These are phyloP conservation scores for Podarcis cretensis DNA, from an alignment of 2,113 vertebrate genomes.

Conservation along the genomic window DNA sequence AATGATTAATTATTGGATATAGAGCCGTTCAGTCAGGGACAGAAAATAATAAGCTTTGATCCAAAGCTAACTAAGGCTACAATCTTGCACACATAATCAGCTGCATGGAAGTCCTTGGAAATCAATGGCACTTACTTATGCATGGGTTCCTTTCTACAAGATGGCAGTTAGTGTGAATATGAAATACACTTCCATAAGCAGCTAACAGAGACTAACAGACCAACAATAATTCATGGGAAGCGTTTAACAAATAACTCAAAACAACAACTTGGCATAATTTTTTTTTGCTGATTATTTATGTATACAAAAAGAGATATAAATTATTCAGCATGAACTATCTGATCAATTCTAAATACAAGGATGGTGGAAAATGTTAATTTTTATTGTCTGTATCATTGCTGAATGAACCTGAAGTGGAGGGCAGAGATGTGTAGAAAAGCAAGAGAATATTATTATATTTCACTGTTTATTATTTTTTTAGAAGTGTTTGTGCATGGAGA, in stretches of 20 bases:
- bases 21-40: not conserved
- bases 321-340: slow-evolving; percentile 31
- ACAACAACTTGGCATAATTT: slow-evolving; percentile 24
- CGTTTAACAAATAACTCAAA: slow-evolving; percentile 32
- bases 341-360: slow-evolving; percentile 18
- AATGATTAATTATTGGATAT: not conserved
- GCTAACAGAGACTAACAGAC: not conserved
- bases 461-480: not conserved
- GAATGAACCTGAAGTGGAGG: slow-evolving; percentile 20
- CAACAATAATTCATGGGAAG: slow-evolving; percentile 25
- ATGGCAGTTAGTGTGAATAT: not conserved
- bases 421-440: slow-evolving; percentile 18
- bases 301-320: slow-evolving; percentile 20
- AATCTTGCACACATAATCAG: not conserved
- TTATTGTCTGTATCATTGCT: slow-evolving; percentile 20
- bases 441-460: slow-evolving; percentile 11
- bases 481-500: not conserved
- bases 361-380: slow-evolving; percentile 28
- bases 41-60: slow-evolving; percentile 31
- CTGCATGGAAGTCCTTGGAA: not conserved
- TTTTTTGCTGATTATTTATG: slow-evolving; percentile 29
- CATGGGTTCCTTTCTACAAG: slow-evolving; percentile 4
- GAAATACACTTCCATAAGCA: not conserved
- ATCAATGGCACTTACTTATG: slow-evolving; percentile 15
- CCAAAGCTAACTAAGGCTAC: not conserved